Base-by-base conservation (phyloP, 2,113 vertebrate genomes). In the Paraplagusia blochii region DNA sequence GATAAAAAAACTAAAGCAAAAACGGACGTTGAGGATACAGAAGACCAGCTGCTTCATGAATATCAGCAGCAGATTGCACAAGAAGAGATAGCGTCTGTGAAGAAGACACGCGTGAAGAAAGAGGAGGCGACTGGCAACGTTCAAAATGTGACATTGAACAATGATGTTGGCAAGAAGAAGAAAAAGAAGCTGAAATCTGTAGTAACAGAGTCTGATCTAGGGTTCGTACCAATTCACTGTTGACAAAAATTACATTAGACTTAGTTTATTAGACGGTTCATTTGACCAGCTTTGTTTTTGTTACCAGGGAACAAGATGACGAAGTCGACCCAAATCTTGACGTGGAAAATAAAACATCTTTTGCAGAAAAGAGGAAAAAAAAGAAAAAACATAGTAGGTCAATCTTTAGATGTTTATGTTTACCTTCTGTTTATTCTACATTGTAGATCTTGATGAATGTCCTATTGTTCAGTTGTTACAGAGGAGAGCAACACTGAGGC, bases 111-210 rank as follows among this genome's bases (percentile, higher is more conserved):
- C 50, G 82, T 63, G 68, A 93, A 86, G 66, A 80, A 82, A 56
- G 85, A 88, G 53, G 89, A 90, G 29, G 88, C 90, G 73, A 82
- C 80, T 19, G 58, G 71, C 29, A 76, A 86, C 64, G 70, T 84
- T 18, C 87, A 86, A 49, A 83, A 65, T 40, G 64, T 82, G 45
- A 34, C 69, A 7, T 51, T 92, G 53, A 93, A 88, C 66, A 93
- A 88, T 77, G 90, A 94, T 47, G 60, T 83, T 9, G 85, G 80
- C 2, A 93, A 91, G 81, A 98, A 92, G 80, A 91, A 89, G 62
- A 96, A 94, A 74, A 95, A 93, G 79, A 95, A 94, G 84, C 87
- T 91, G 44, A 93, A 90, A 79, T 88, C 89, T 70, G 55, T 17
- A 18, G 60, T 70, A 22, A 69, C 76, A 54, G 88, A 94, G 56